These are phyloP conservation scores for Saturnia pavonia DNA, from an alignment of 2,888 invertebrate genomes.

Conservation along the genomic window DNA sequence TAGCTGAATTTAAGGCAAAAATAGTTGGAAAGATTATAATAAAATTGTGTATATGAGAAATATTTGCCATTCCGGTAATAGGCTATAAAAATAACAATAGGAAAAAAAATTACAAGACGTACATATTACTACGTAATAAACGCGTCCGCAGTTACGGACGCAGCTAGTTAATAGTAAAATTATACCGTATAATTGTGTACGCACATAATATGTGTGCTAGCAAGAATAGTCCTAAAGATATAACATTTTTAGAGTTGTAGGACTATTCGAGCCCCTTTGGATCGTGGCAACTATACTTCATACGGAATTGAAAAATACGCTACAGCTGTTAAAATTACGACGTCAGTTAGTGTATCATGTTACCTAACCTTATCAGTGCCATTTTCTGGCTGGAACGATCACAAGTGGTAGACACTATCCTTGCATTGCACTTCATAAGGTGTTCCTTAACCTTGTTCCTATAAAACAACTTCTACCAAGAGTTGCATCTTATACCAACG, in stretches of 20 bases:
- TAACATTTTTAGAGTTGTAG: background rate
- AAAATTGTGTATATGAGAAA: too few species aligned
- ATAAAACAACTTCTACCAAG: background rate
- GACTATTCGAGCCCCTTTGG: background rate
- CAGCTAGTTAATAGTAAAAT: too few species aligned
- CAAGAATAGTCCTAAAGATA: background rate
- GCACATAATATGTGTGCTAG: background rate
- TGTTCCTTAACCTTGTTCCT: background rate
- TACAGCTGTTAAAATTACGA: too few species aligned
- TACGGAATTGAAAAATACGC: background rate
- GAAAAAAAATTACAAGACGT: too few species aligned
- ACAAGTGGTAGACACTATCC: background rate
- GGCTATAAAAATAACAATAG: too few species aligned
- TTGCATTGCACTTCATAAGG: background rate
- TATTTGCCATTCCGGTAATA: too few species aligned
- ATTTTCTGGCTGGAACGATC: background rate
- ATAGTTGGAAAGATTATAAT: too few species aligned
- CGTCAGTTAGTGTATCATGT: background rate
- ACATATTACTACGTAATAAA: too few species aligned
- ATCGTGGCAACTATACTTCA: background rate
- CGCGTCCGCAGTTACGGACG: too few species aligned
- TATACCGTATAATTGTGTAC: background rate
- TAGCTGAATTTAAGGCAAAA: too few species aligned
- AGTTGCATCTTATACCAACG: background rate
- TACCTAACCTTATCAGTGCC: background rate